Conservation (phyloP, 2,888 invertebrate genomes). For the Troilus luridus region DNA sequence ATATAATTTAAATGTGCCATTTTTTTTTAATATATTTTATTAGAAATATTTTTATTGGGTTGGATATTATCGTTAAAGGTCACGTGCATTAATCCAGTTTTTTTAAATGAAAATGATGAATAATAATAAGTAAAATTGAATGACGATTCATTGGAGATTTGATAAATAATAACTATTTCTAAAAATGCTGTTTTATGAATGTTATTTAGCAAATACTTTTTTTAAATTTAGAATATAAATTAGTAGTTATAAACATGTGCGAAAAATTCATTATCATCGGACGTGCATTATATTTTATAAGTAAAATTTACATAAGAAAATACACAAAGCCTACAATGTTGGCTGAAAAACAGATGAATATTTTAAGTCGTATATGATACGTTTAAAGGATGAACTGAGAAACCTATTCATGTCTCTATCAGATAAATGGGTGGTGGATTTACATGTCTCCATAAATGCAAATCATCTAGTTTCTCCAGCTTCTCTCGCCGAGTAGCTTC, state of each 20-base stretch:
- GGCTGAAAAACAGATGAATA: background rate
- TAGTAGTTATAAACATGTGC: background rate
- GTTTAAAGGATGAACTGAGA: conserved; percentile 24
- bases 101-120: no score
- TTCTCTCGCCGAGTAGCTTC: background rate
- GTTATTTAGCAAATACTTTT: background rate
- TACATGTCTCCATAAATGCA: conserved; percentile 30
- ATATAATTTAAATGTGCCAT: no score
- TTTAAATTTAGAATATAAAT: background rate
- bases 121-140: no score
- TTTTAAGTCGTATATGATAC: conserved; percentile 16
- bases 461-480: conserved; percentile 24
- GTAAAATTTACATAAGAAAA: background rate
- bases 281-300: background rate
- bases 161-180: no score
- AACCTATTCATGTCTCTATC: conserved; percentile 34
- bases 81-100: no score
- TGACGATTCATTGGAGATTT: no score
- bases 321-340: background rate
- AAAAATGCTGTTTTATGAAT: no score
- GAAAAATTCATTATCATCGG: background rate
- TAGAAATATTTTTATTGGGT: no score
- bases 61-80: no score
- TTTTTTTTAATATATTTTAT: no score
- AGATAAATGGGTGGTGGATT: conserved; percentile 23